A percentile compares a stretch with the other conserved stretches of the same genome.
These are phyloP conservation scores for Periparus ater DNA, from an alignment of 2,797 vertebrate species.

Conservation along the genomic window DNA sequence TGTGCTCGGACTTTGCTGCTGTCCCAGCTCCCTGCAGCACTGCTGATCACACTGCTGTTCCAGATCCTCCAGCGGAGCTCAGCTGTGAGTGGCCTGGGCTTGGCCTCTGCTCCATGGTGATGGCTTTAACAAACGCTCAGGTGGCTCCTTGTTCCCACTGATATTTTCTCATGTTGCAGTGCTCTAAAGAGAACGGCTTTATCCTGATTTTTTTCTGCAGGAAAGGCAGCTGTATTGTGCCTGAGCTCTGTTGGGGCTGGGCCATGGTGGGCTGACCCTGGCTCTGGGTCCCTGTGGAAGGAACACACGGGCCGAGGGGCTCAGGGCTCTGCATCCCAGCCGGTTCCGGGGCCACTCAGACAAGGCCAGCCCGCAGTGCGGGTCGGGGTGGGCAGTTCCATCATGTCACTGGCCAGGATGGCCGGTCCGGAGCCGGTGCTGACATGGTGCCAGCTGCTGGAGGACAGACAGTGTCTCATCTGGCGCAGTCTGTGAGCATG, in stretches of 20 bases:
- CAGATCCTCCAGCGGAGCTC: neutral
- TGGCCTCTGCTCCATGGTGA: rapidly evolving
- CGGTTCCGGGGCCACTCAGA: rapidly evolving
- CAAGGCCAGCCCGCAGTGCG: neutral
- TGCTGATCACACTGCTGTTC: neutral
- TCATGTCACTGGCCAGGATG: neutral
- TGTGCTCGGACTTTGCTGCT: rapidly evolving
- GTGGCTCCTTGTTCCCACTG: neutral
- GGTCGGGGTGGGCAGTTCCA: neutral
- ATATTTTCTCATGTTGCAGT: rapidly evolving
- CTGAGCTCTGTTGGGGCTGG: rapidly evolving
- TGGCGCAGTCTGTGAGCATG: rapidly evolving
- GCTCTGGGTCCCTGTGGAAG: rapidly evolving
- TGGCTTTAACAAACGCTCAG: rapidly evolving
- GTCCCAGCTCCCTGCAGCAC: neutral
- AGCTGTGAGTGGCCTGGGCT: neutral
- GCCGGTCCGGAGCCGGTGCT: neutral
- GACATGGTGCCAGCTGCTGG: neutral
- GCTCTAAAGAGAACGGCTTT: rapidly evolving
- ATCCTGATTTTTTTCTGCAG: rapidly evolving
- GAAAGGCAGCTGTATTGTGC: neutral
- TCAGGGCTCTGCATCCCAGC: rapidly evolving
- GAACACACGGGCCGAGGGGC: rapidly evolving
- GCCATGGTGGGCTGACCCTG: rapidly evolving
- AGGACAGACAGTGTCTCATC: neutral